A percentile compares a stretch with the other conserved stretches of the same genome.
Evolutionary conservation across 2,888 invertebrate species (phyloP).

Genomic region (Heteromurus nitidus): DNA sequence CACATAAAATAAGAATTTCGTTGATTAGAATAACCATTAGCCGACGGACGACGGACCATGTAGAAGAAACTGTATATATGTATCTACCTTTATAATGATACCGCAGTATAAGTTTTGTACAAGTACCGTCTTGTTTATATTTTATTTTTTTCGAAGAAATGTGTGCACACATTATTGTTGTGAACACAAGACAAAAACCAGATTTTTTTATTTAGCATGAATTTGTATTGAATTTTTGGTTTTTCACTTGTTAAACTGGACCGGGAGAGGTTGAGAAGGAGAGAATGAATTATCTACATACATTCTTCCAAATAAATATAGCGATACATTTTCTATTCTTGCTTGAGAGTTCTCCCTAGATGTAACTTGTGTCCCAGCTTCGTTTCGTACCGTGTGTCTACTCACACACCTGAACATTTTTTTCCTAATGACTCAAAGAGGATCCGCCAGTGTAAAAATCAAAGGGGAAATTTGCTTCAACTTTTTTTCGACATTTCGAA

Average conservation of each 20-base stretch:
- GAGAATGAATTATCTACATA: conserved; percentile 16
- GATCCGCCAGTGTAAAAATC: conserved; percentile 48
- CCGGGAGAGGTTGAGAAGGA: conserved; percentile 2
- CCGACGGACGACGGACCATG: conserved; percentile 46
- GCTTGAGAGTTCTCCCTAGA: not conserved
- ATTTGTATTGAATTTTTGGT: conserved; percentile 11
- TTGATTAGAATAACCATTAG: conserved; percentile 59
- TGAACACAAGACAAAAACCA: conserved; percentile 9
- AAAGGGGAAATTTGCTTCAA: conserved; percentile 40
- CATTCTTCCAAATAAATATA: not conserved
- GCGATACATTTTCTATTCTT: not conserved
- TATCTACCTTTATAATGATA: conserved; percentile 1
- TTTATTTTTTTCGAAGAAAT: not conserved
- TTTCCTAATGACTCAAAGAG: conserved; percentile 59
- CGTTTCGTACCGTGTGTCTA: conserved; percentile 26
- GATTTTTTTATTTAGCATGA: not conserved
- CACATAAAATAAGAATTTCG: conserved; percentile 59
- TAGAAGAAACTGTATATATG: too few relatives aligned
- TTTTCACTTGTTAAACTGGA: conserved; percentile 20
- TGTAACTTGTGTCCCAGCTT: conserved; percentile 24
- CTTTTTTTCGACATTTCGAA: conserved; percentile 56
- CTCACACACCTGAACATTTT: conserved; percentile 60
- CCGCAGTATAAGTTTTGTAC: not conserved
- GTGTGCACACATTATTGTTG: conserved; percentile 2
- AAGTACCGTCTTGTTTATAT: not conserved